Conservation (phyloP, 2,888 invertebrate species). For the Hypomecis punctinalis region DNA sequence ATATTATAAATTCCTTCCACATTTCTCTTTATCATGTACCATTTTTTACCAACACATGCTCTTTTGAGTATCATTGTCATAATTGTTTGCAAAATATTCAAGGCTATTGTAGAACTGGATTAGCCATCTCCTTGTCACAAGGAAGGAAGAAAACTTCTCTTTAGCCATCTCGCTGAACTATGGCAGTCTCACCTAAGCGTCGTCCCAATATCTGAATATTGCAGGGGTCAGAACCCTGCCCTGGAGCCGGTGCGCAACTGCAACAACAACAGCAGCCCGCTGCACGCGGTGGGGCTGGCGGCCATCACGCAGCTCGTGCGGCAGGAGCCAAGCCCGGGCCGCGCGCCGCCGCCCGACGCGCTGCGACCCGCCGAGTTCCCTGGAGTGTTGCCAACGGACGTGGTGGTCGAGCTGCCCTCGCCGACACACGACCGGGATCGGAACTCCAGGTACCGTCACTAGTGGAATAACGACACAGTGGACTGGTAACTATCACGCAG, state of each 20-base stretch:
- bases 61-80: too few species aligned
- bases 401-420: slow-evolving; percentile 77
- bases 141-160: too few species aligned
- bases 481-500: slow-evolving; percentile 70
- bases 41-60: too few species aligned
- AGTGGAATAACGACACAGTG: too few species aligned
- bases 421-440: slow-evolving; percentile 64
- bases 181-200: neutral
- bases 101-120: too few species aligned
- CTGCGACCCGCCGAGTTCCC: slow-evolving; percentile 70
- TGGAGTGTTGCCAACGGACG: slow-evolving; percentile 80
- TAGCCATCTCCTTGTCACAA: too few species aligned
- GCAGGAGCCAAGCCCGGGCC: slow-evolving; percentile 74
- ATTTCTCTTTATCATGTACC: too few species aligned
- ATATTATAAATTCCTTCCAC: too few species aligned
- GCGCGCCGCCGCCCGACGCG: slow-evolving; percentile 56
- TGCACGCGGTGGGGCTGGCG: slow-evolving; percentile 90
- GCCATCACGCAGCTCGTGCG: slow-evolving; percentile 91
- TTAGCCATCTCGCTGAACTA: neutral
- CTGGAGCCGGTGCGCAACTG: slow-evolving; percentile 80
- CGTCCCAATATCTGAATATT: neutral
- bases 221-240: slow-evolving; percentile 65
- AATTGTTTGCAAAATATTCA: neutral
- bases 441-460: slow-evolving; percentile 51
- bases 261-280: slow-evolving; percentile 84